These are phyloP conservation scores for Eulacestoma nigropectus DNA, from an alignment of 2,113 vertebrate genomes.

Conservation along the genomic window DNA sequence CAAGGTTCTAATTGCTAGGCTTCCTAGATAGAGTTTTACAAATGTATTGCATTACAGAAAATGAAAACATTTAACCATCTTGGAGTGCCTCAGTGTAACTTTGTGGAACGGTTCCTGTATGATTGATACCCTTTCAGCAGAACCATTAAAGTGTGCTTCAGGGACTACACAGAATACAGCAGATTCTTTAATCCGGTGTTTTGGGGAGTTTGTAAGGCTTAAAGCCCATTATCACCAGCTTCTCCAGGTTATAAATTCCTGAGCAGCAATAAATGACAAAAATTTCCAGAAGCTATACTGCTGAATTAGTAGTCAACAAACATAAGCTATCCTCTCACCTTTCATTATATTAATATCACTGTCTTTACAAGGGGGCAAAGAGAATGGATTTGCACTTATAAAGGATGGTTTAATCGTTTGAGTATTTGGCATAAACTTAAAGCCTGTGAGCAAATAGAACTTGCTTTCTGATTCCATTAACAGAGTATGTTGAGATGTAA, in stretches of 20 bases:
- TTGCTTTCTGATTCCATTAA: background rate
- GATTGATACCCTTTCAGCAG: constrained; percentile 41
- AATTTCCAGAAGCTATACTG: constrained; percentile 13
- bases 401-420: background rate
- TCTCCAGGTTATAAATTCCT: constrained; percentile 50
- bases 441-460: background rate
- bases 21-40: background rate
- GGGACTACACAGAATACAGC: constrained; percentile 20
- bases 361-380: background rate
- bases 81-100: background rate
- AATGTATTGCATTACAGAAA: background rate
- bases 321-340: background rate
- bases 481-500: background rate
- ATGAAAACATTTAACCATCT: background rate
- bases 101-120: background rate
- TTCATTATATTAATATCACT: background rate
- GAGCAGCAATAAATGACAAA: constrained; percentile 32
- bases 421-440: background rate
- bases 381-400: background rate
- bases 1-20: background rate
- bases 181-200: constrained; percentile 42
- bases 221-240: constrained; percentile 24
- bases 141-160: constrained; percentile 53
- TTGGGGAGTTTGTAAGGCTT: constrained; percentile 21
- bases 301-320: constrained; percentile 29